A percentile compares a stretch with the other conserved stretches of the same genome.
These are phyloP conservation scores for Heliornis fulica DNA, from an alignment of 2,113 vertebrate genomes.

Conservation along the genomic window DNA sequence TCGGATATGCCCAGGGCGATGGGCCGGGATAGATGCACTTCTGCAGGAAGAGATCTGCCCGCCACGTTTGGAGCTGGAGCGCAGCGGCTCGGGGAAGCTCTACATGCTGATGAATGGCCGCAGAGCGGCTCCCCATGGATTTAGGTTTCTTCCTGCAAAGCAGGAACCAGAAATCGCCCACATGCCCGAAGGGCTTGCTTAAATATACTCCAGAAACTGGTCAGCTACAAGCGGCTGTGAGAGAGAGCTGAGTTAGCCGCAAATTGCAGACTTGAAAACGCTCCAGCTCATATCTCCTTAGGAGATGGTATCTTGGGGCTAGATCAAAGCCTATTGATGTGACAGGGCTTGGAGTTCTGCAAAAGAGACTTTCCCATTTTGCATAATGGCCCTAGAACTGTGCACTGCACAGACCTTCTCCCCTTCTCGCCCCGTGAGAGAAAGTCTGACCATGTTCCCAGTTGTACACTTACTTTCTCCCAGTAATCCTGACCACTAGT, in stretches of 20 bases:
- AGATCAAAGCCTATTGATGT: not conserved
- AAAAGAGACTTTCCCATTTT: not conserved
- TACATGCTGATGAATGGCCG: not conserved
- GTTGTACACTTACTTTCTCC: not conserved
- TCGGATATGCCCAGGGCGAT: not conserved
- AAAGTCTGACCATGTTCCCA: not conserved
- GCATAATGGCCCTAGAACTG: not conserved
- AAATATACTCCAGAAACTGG: not conserved
- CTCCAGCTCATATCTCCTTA: not conserved
- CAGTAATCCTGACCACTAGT: not conserved
- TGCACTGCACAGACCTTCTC: not conserved
- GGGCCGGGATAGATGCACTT: not conserved
- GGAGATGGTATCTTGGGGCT: not conserved
- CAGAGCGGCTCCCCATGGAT: not conserved
- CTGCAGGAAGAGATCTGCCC: not conserved
- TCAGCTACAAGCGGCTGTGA: not conserved
- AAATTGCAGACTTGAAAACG: not conserved
- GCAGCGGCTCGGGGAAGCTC: not conserved
- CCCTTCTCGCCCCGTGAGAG: not conserved
- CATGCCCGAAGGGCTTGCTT: not conserved
- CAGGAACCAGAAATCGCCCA: not conserved
- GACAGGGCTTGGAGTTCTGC: not conserved
- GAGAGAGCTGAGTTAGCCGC: not conserved
- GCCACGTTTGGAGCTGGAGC: rapidly evolving
- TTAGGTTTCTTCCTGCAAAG: not conserved